Conservation (phyloP, 2,888 invertebrate species). For the Protonemura montana region DNA sequence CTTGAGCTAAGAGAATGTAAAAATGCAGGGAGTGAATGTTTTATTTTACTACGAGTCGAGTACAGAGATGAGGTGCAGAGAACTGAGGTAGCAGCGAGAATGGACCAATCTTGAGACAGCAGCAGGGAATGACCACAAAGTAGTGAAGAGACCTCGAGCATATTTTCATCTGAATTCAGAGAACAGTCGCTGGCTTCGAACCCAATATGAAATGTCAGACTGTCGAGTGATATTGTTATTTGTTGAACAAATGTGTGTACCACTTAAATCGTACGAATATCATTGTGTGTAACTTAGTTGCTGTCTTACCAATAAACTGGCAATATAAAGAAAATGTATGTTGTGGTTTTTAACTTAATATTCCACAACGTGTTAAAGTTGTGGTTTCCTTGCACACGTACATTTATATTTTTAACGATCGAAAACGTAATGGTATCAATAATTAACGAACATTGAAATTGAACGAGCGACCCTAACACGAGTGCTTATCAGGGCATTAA, state of each 20-base stretch:
- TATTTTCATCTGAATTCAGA: background rate
- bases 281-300: constrained; percentile 28
- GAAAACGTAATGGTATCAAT: background rate
- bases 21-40: background rate
- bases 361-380: too few relatives aligned
- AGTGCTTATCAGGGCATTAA: background rate
- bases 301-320: constrained; percentile 37
- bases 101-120: background rate
- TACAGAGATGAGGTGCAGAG: background rate
- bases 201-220: background rate
- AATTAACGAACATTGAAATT: background rate
- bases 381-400: background rate
- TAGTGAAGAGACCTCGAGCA: background rate
- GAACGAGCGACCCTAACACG: background rate
- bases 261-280: background rate
- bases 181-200: background rate
- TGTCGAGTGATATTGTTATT: background rate
- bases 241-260: background rate
- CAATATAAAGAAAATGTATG: constrained; percentile 17
- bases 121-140: too few relatives aligned
- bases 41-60: background rate
- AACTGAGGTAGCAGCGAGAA: background rate
- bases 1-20: background rate
- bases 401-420: background rate
- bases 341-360: too few relatives aligned